Percentiles rank a stretch among this genome's conserved stretches.
Conservation (phyloP, 2,888 invertebrate genomes). For the Notocelia uddmanniana region DNA sequence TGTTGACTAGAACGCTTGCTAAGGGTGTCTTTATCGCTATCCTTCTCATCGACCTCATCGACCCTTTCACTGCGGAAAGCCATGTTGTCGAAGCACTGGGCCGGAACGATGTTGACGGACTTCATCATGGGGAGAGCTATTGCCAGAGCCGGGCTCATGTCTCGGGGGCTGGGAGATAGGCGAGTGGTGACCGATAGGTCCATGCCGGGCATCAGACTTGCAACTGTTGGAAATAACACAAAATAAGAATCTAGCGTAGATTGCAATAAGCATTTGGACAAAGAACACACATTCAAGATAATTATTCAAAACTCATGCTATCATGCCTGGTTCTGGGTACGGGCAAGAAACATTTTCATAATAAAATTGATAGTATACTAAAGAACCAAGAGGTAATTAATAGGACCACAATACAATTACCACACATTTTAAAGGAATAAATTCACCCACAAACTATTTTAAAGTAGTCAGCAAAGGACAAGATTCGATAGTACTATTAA, state of each 20-base stretch:
- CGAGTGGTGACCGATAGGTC: constrained; percentile 88
- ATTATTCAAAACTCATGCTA: constrained; percentile 26
- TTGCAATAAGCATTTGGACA: constrained; percentile 50
- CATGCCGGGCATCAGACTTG: constrained; percentile 83
- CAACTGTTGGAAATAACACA: constrained; percentile 69
- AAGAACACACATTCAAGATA: constrained; percentile 15
- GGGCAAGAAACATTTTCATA: constrained; percentile 2
- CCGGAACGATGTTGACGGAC: constrained; percentile 79
- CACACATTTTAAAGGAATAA: constrained; percentile 9
- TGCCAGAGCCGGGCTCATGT: constrained; percentile 87
- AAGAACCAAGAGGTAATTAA: neutral
- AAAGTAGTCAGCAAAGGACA: neutral
- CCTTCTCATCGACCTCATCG: constrained; percentile 63
- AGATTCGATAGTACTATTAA: constrained; percentile 13
- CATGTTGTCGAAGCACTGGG: constrained; percentile 83
- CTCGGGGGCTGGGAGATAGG: constrained; percentile 88
- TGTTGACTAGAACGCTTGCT: constrained; percentile 70
- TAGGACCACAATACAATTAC: constrained; percentile 14
- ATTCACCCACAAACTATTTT: constrained; percentile 20
- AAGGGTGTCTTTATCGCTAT: constrained; percentile 54
- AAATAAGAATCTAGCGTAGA: constrained; percentile 56
- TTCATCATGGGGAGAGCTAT: constrained; percentile 88
- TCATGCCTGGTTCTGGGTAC: constrained; percentile 30
- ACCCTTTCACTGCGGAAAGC: constrained; percentile 75
- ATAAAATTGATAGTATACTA: neutral